These are phyloP conservation scores for Anguilla megastoma DNA, from an alignment of 2,797 vertebrate species.

Conservation along the genomic window DNA sequence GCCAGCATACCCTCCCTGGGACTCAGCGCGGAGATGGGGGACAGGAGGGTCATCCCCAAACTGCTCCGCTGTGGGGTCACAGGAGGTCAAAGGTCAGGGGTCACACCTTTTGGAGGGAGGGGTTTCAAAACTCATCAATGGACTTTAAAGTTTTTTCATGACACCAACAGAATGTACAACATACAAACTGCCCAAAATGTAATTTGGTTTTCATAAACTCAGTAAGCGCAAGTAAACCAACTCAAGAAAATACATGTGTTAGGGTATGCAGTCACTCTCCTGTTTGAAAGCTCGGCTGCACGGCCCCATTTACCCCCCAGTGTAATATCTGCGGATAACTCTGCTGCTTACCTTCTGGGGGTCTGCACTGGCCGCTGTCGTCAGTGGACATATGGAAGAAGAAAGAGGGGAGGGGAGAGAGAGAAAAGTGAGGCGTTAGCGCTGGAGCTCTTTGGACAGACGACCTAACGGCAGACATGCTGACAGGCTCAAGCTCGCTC, in stretches of 20 bases:
- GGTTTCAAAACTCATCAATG: too few relatives aligned
- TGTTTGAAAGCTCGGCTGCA: too few relatives aligned
- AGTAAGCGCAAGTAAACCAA: neutral
- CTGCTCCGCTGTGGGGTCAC: conserved; percentile 67
- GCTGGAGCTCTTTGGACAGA: neutral
- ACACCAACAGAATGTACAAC: too few relatives aligned
- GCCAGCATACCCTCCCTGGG: conserved; percentile 66
- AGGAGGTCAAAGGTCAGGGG: neutral
- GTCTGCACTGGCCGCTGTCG: conserved; percentile 74
- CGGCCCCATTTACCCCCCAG: neutral
- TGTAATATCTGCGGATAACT: neutral
- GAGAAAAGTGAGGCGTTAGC: neutral
- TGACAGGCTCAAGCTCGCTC: conserved; percentile 3
- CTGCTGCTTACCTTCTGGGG: conserved; percentile 72
- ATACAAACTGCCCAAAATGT: neutral
- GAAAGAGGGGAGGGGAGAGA: neutral
- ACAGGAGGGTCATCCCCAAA: conserved; percentile 74
- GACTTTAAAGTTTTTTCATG: too few relatives aligned
- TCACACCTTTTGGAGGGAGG: too few relatives aligned
- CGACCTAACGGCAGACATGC: neutral
- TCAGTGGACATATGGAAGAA: neutral
- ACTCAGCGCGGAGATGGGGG: conserved; percentile 75
- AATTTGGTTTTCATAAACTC: neutral
- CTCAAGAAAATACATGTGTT: neutral
- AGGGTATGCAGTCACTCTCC: neutral